Evolutionary conservation across 2,888 invertebrate genomes (phyloP).

Genomic region (Zaprionus obscuricornis): DNA sequence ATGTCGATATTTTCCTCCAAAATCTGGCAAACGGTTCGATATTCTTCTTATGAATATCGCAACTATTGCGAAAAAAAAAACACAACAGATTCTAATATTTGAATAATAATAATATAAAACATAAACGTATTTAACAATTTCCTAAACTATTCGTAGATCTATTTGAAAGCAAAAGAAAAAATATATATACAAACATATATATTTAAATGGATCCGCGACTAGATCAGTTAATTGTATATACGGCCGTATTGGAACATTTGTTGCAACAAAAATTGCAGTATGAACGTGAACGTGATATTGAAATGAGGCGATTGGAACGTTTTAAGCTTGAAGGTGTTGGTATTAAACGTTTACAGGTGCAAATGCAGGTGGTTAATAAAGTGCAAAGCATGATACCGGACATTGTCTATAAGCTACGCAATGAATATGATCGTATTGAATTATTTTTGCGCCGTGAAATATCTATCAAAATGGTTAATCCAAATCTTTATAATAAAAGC

Average conservation of each 20-base stretch:
- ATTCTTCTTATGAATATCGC: no score
- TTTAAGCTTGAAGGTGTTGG: conserved; percentile 44
- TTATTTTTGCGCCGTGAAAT: conserved; percentile 37
- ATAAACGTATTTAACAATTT: no score
- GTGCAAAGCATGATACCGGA: conserved; percentile 50
- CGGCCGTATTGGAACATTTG: conserved; percentile 48
- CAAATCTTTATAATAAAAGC: conserved; percentile 21
- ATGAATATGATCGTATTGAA: conserved; percentile 47
- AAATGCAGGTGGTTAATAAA: conserved; percentile 45
- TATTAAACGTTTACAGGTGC: conserved; percentile 32
- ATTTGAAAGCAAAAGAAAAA: conserved; percentile 19
- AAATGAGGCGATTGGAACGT: conserved; percentile 39
- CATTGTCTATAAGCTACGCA: conserved; percentile 58
- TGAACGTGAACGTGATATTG: conserved; percentile 43
- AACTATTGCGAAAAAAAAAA: no score
- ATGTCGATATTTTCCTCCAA: no score
- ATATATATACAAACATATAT: no score
- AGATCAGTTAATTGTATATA: conserved; percentile 56
- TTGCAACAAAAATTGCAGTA: conserved; percentile 51
- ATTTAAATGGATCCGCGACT: conserved; percentile 39
- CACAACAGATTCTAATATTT: neutral
- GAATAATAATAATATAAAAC: conserved; percentile 4
- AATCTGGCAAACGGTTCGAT: no score
- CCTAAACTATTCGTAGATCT: no score
- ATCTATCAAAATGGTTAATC: conserved; percentile 24